phyloP scores from a whole-genome alignment of 2,797 vertebrate genomes.

The Anabas testudineus region DNA sequence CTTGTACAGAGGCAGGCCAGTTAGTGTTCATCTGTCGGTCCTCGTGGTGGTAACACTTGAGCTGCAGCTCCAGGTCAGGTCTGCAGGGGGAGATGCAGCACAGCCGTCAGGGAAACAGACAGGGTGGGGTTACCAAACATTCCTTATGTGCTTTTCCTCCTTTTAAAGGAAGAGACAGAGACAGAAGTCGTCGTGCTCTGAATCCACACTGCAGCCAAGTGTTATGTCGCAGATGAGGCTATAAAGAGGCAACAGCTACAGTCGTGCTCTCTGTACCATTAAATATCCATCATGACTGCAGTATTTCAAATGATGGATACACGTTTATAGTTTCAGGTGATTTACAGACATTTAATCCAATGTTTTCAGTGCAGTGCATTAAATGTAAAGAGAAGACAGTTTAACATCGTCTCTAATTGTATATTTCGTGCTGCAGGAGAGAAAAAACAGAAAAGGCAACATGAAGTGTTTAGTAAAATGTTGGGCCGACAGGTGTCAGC shows the following conservation, averaged over 20 bases:
- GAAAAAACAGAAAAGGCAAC: too few species aligned
- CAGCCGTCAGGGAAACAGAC: conserved; percentile 12
- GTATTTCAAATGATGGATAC: too few species aligned
- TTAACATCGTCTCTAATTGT: too few species aligned
- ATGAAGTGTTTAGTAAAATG: too few species aligned
- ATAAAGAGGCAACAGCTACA: neutral
- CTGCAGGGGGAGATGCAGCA: conserved; percentile 77
- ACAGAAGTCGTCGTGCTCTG: neutral
- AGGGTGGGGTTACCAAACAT: conserved; percentile 61
- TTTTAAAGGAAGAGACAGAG: conserved; percentile 28
- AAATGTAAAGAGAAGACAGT: too few species aligned
- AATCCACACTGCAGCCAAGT: neutral
- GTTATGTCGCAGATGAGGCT: neutral
- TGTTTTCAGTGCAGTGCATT: too few species aligned
- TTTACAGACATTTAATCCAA: too few species aligned
- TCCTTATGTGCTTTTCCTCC: conserved; percentile 48
- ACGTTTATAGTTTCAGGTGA: too few species aligned
- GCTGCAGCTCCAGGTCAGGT: conserved; percentile 96
- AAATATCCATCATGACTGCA: too few species aligned
- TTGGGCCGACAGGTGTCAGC: too few species aligned
- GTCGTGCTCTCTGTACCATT: too few species aligned
- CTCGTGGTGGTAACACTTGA: conserved; percentile 98
- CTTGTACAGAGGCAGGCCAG: conserved; percentile 96
- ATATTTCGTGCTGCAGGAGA: too few species aligned
- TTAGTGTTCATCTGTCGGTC: conserved; percentile 98